phyloP scores from a whole-genome alignment of 2,113 vertebrate genomes.

The Psilopsiagon aurifrons region DNA sequence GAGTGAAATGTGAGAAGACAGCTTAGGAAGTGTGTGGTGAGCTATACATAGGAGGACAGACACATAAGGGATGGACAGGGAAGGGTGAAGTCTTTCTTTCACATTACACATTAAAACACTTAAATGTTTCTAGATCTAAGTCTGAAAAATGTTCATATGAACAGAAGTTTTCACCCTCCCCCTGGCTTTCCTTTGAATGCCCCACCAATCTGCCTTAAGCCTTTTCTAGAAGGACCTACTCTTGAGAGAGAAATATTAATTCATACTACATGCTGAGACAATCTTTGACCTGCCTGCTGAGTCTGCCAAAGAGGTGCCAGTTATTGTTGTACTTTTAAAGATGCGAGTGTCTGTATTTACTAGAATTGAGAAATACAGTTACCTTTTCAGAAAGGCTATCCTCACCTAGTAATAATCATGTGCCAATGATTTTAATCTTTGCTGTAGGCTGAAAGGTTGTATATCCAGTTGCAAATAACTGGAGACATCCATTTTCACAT shows the following conservation, averaged over 20 bases:
- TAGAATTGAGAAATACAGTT: conserved; percentile 36
- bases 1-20: neutral
- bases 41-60: neutral
- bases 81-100: neutral
- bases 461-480: neutral
- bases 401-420: neutral
- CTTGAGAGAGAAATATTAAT: conserved; percentile 33
- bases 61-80: neutral
- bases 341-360: conserved; percentile 12
- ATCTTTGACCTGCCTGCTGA: conserved; percentile 61
- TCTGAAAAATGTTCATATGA: conserved; percentile 38
- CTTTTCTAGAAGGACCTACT: conserved; percentile 54
- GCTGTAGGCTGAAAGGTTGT: neutral
- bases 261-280: conserved; percentile 52
- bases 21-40: neutral
- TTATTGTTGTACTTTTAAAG: conserved; percentile 29
- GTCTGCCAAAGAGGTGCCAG: conserved; percentile 57
- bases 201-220: conserved; percentile 62
- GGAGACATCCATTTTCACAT: neutral
- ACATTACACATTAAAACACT: neutral
- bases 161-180: neutral
- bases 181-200: conserved; percentile 34
- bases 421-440: neutral
- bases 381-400: neutral
- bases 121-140: conserved; percentile 19